These are phyloP conservation scores for Nasonia oneida DNA, from an alignment of 2,888 invertebrate genomes.

Conservation along the genomic window DNA sequence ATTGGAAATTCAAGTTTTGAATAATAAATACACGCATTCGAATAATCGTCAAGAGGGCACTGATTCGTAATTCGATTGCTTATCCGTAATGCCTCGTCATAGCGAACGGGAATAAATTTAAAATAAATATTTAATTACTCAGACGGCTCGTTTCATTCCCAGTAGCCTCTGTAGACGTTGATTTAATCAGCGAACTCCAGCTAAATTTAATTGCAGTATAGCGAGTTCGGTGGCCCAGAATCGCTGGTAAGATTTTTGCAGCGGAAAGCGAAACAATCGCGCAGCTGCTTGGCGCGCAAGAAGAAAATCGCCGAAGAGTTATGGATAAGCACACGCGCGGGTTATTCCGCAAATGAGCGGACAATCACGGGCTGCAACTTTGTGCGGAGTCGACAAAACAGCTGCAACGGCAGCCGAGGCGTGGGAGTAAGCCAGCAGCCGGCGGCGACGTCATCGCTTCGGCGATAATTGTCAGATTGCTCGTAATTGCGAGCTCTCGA, in stretches of 20 bases:
- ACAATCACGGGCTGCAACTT: not conserved
- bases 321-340: not conserved
- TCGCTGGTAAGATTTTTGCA: not conserved
- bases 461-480: constrained; percentile 76
- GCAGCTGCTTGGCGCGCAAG: not conserved
- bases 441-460: constrained; percentile 66
- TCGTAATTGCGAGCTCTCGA: constrained; percentile 76
- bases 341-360: constrained; percentile 32
- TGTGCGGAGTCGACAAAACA: constrained; percentile 39
- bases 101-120: too few relatives aligned
- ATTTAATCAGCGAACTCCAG: not conserved
- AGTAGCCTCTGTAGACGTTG: not conserved
- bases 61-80: too few relatives aligned
- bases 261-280: not conserved
- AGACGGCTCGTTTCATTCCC: not conserved
- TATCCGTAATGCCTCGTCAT: too few relatives aligned
- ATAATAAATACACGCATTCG: not conserved
- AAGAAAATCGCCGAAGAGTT: not conserved
- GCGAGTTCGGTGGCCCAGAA: not conserved
- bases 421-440: constrained; percentile 65
- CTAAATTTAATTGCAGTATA: not conserved
- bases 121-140: too few relatives aligned
- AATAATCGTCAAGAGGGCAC: too few relatives aligned
- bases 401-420: constrained; percentile 33
- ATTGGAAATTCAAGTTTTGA: not conserved